Percentiles rank a stretch among this genome's conserved stretches.
Evolutionary conservation across 2,797 vertebrate genomes (phyloP).

Genomic region (Rhinella marina): DNA sequence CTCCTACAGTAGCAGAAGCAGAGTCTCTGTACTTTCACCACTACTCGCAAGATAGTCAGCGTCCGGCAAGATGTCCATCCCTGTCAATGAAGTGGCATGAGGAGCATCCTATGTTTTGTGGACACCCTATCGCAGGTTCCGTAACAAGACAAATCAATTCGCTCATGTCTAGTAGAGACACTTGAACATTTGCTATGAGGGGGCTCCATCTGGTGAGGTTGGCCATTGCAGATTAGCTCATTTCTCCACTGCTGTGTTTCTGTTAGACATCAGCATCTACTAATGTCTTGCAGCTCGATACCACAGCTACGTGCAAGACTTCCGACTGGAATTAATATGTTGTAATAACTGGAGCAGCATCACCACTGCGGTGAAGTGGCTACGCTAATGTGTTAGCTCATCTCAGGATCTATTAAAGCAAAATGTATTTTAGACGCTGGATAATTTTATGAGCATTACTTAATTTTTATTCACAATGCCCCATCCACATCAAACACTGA

Average conservation of each 20-base stretch:
- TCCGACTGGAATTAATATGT: conserved; percentile 39
- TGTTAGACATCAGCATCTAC: not conserved
- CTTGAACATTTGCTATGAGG: not conserved
- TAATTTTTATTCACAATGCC: conserved; percentile 60
- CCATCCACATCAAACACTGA: conserved; percentile 48
- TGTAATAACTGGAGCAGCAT: conserved; percentile 29
- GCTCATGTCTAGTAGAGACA: too few relatives aligned
- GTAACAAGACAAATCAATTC: too few relatives aligned
- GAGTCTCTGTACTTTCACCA: too few relatives aligned
- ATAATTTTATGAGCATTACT: conserved; percentile 59
- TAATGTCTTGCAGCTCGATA: conserved; percentile 4
- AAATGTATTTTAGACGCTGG: conserved; percentile 53
- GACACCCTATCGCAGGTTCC: too few relatives aligned
- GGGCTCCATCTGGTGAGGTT: not conserved
- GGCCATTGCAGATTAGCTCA: not conserved
- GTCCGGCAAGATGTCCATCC: too few relatives aligned
- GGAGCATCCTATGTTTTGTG: too few relatives aligned
- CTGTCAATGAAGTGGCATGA: too few relatives aligned
- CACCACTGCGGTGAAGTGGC: conserved; percentile 28
- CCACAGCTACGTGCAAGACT: conserved; percentile 1
- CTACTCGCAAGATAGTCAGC: too few relatives aligned
- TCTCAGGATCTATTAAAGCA: conserved; percentile 51
- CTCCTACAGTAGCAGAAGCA: too few relatives aligned
- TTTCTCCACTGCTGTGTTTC: conserved; percentile 7
- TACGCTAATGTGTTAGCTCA: conserved; percentile 47